These are phyloP conservation scores for Zhengitettix transpicula DNA, from an alignment of 2,888 invertebrate species.

Conservation along the genomic window DNA sequence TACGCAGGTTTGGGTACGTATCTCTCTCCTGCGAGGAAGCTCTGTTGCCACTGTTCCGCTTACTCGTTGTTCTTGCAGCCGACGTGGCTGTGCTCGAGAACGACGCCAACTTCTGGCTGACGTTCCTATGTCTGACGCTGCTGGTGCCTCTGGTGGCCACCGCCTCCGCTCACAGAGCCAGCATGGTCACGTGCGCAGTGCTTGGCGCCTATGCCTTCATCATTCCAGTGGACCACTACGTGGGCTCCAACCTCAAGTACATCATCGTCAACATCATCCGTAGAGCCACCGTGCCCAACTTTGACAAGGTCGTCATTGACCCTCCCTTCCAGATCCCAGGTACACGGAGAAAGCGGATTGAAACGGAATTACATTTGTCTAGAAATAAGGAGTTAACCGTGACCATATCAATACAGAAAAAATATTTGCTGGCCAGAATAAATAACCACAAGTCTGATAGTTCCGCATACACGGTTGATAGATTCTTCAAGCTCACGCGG, in stretches of 20 bases:
- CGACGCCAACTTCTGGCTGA: constrained; percentile 44
- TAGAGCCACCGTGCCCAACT: constrained; percentile 36
- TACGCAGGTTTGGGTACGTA: constrained; percentile 41
- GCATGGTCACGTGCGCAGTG: constrained; percentile 43
- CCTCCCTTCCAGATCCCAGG: constrained; percentile 30
- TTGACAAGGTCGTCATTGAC: constrained; percentile 36
- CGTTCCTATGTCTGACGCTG: constrained; percentile 36
- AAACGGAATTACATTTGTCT: no score
- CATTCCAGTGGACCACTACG: constrained; percentile 43
- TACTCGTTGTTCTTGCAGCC: neutral
- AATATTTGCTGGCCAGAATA: no score
- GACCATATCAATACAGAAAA: no score
- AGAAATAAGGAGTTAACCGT: no score
- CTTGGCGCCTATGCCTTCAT: constrained; percentile 46
- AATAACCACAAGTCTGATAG: no score
- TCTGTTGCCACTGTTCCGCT: no score
- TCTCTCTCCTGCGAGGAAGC: neutral
- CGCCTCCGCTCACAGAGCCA: constrained; percentile 33
- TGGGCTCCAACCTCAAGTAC: constrained; percentile 47
- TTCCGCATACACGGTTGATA: no score
- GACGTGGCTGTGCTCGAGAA: constrained; percentile 23
- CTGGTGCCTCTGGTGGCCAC: constrained; percentile 32
- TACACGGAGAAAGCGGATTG: neutral
- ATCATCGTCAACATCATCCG: constrained; percentile 49
- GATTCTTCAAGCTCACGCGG: no score